Evolutionary conservation across 1,140 invertebrate genomes (phyloP).

Genomic region (Vollenhovia emeryi): DNA sequence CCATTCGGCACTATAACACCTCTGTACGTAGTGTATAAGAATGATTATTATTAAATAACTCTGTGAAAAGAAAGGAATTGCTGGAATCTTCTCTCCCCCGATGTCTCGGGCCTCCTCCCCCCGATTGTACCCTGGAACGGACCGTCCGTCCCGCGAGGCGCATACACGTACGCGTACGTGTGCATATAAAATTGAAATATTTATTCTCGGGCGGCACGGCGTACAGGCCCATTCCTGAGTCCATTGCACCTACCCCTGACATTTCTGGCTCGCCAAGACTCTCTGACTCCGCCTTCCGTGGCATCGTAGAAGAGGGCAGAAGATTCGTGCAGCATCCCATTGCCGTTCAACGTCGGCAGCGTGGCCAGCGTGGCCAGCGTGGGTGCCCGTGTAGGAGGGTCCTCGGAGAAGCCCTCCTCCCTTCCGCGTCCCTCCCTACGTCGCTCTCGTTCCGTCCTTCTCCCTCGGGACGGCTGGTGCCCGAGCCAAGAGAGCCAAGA

Average conservation of each 20-base stretch:
- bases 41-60: slow-evolving; percentile 43
- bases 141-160: neutral
- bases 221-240: slow-evolving; percentile 52
- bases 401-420: slow-evolving; percentile 76
- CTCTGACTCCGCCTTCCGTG: slow-evolving; percentile 65
- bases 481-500: no score
- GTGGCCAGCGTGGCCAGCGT: slow-evolving; percentile 66
- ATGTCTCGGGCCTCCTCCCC: no score
- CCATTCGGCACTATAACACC: slow-evolving; percentile 31
- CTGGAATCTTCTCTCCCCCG: no score
- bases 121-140: neutral
- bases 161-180: no score
- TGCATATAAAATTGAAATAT: neutral
- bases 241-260: slow-evolving; percentile 40
- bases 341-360: neutral
- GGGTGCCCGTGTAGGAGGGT: slow-evolving; percentile 79
- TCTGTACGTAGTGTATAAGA: slow-evolving; percentile 25
- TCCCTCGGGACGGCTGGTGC: slow-evolving; percentile 11
- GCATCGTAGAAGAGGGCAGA: slow-evolving; percentile 52
- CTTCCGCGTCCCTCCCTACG: slow-evolving; percentile 49
- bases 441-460: slow-evolving; percentile 37
- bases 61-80: slow-evolving; percentile 24
- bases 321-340: slow-evolving; percentile 58
- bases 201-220: slow-evolving; percentile 13
- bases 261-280: slow-evolving; percentile 57